Conservation (phyloP, 2,113 vertebrate species). For the Urocolius indicus region DNA sequence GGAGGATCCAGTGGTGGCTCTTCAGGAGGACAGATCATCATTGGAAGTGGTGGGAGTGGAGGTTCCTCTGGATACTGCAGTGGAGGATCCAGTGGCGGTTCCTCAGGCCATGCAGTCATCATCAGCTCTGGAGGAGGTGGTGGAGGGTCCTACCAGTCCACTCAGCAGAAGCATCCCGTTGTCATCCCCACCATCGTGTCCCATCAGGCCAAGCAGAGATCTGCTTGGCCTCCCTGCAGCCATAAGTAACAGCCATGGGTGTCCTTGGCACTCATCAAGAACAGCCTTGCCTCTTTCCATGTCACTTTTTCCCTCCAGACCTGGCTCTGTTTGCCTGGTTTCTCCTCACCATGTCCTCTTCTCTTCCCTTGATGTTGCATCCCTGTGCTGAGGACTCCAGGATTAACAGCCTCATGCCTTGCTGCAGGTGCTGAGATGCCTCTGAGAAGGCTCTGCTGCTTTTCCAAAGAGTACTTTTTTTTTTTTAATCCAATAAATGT, state of each 20-base stretch:
- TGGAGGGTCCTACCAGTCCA: background rate
- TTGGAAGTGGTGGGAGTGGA: background rate
- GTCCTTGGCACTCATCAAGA: fast-evolving
- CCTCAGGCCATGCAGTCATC: background rate
- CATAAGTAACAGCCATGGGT: background rate
- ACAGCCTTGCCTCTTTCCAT: background rate
- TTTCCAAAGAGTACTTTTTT: background rate
- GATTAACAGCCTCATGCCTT: background rate
- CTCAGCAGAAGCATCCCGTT: conserved; percentile 11
- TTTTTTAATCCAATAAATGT: background rate
- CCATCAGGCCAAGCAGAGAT: conserved; percentile 22
- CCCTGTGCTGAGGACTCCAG: fast-evolving
- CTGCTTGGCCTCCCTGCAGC: background rate
- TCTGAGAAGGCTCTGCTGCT: background rate
- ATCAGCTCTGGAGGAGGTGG: background rate
- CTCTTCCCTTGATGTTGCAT: background rate
- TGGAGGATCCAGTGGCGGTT: background rate
- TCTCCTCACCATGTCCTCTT: background rate
- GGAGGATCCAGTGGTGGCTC: background rate
- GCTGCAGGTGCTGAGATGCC: background rate
- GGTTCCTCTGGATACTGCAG: background rate
- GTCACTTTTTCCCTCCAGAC: background rate
- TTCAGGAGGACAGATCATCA: background rate
- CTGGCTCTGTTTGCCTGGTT: background rate
- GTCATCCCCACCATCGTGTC: background rate